phyloP scores from a whole-genome alignment of 1,140 invertebrate species.

The Drosophila kikkawai region DNA sequence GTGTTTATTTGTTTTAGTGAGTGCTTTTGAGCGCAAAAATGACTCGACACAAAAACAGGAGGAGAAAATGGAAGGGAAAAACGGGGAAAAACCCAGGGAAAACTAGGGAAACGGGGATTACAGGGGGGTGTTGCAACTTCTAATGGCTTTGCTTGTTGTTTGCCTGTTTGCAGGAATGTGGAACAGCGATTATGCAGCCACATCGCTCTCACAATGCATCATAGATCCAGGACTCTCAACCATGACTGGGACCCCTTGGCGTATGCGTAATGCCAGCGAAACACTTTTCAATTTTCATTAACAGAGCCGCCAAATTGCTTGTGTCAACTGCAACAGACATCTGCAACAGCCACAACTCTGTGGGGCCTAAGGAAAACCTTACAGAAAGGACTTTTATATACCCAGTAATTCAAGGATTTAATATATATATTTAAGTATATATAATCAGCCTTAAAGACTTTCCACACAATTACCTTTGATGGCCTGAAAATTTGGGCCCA shows the following conservation, averaged over 20 bases:
- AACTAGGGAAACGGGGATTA: neutral
- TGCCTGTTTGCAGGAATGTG: constrained; percentile 51
- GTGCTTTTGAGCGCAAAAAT: constrained; percentile 73
- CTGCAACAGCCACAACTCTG: constrained; percentile 1
- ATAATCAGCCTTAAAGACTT: neutral
- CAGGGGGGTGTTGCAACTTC: constrained; percentile 67
- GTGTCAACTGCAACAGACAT: constrained; percentile 32
- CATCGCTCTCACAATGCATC: constrained; percentile 69
- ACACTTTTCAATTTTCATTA: constrained; percentile 76
- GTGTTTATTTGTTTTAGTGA: constrained; percentile 84
- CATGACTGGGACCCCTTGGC: constrained; percentile 35
- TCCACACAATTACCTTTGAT: constrained; percentile 9
- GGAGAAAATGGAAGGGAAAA: neutral
- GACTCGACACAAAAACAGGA: constrained; percentile 68
- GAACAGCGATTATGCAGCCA: constrained; percentile 79
- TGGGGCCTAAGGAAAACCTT: neutral
- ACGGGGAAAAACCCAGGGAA: neutral
- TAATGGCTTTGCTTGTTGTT: constrained; percentile 75
- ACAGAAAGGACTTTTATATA: neutral
- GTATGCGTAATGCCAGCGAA: constrained; percentile 66
- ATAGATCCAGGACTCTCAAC: constrained; percentile 43
- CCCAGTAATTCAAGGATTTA: neutral
- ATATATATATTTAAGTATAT: neutral
- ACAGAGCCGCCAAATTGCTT: constrained; percentile 66
- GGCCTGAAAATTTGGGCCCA: neutral